Evolutionary conservation across 2,888 invertebrate species (phyloP).

Genomic region (Limnephilus auricula): DNA sequence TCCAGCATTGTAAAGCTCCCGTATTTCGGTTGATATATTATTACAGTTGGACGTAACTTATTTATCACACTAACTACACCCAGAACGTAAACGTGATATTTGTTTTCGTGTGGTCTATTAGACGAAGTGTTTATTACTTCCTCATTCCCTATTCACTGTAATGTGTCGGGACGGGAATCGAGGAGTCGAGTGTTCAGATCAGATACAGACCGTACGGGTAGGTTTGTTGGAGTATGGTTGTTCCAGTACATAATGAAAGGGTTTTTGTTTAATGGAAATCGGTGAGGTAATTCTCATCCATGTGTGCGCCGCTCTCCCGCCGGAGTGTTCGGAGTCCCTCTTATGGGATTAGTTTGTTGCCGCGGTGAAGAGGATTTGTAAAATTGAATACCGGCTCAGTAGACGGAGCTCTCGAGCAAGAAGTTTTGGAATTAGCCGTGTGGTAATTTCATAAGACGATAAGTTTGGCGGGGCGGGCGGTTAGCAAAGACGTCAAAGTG

Average conservation of each 20-base stretch:
- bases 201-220: not conserved
- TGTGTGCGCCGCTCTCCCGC: conserved; percentile 40
- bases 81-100: conserved; percentile 26
- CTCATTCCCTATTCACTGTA: conserved; percentile 40
- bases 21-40: conserved; percentile 14
- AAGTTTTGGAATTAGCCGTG: conserved; percentile 64
- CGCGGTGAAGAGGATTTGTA: conserved; percentile 61
- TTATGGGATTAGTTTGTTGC: conserved; percentile 63
- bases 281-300: conserved; percentile 44
- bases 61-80: conserved; percentile 28
- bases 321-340: conserved; percentile 41
- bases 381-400: conserved; percentile 58
- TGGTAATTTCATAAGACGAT: conserved; percentile 65
- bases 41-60: conserved; percentile 21
- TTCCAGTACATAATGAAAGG: conserved; percentile 33
- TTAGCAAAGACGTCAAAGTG: conserved; percentile 56
- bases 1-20: not conserved
- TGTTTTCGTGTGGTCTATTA: conserved; percentile 43
- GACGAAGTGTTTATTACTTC: conserved; percentile 43
- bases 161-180: too few relatives aligned
- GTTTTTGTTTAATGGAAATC: conserved; percentile 53
- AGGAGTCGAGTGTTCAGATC: not conserved
- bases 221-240: not conserved
- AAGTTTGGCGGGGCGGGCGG: conserved; percentile 58
- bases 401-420: conserved; percentile 44